Conservation (phyloP, 2,888 invertebrate species). For the Melinaea menophilus region DNA sequence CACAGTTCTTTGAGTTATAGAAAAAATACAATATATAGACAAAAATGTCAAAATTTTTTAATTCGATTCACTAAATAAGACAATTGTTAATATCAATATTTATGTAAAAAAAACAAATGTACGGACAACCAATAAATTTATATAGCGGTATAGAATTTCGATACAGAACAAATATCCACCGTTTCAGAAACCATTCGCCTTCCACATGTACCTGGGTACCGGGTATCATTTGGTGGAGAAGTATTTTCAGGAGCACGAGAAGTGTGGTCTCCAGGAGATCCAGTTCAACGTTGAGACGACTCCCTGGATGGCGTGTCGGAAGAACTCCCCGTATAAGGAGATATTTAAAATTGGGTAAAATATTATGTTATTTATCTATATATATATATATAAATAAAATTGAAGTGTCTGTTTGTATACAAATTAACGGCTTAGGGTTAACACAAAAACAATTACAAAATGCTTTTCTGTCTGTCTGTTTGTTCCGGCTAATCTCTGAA, state of each 20-base stretch:
- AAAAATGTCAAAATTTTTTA: not conserved
- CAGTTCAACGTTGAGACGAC: constrained; percentile 68
- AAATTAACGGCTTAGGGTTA: too few species aligned
- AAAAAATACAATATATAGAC: too few species aligned
- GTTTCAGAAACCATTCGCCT: constrained; percentile 78
- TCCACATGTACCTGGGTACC: constrained; percentile 62
- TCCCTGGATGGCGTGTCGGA: constrained; percentile 75
- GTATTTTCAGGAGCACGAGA: constrained; percentile 81
- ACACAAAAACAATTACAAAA: too few species aligned
- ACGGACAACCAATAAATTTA: not conserved
- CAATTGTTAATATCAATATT: too few species aligned
- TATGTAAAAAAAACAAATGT: too few species aligned
- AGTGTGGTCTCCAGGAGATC: constrained; percentile 83
- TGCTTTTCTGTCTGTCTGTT: not conserved
- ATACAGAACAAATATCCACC: not conserved
- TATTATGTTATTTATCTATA: constrained; percentile 21
- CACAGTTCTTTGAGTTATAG: too few species aligned
- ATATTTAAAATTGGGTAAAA: constrained; percentile 78
- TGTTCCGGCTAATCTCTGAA: too few species aligned
- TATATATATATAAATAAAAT: not conserved
- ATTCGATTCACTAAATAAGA: too few species aligned
- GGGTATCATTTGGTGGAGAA: constrained; percentile 39
- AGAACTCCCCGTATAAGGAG: constrained; percentile 77
- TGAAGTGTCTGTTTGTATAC: too few species aligned
- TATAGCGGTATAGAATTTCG: not conserved